A percentile compares a stretch with the other conserved stretches of the same genome.
phyloP scores from a whole-genome alignment of 1,140 invertebrate genomes.

The Dufourea novaeangliae region DNA sequence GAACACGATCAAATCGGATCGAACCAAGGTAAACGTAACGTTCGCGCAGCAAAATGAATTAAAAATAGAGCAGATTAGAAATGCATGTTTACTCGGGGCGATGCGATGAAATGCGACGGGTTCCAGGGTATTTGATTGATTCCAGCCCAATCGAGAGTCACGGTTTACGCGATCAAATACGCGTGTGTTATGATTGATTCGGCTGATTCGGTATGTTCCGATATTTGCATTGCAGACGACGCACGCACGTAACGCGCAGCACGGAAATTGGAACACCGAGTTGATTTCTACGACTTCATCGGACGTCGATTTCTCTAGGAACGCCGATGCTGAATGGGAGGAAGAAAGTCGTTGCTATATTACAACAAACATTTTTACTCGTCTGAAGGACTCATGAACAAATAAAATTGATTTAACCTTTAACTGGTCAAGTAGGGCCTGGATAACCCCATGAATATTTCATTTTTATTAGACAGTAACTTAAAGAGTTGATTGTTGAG shows the following conservation, averaged over 20 bases:
- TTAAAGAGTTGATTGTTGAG: too few relatives aligned
- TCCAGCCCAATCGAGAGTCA: too few relatives aligned
- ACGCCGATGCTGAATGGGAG: too few relatives aligned
- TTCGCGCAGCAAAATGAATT: background rate
- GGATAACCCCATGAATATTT: too few relatives aligned
- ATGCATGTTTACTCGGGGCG: background rate
- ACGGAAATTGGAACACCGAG: conserved; percentile 16
- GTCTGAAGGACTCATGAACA: background rate
- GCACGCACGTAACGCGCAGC: background rate
- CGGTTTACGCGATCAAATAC: background rate
- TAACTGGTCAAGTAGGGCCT: too few relatives aligned
- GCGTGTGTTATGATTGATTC: conserved; percentile 8
- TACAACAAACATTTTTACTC: background rate
- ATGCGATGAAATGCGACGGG: background rate
- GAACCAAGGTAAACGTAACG: background rate
- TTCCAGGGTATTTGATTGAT: background rate
- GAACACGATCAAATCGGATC: background rate
- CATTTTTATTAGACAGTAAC: too few relatives aligned
- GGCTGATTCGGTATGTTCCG: background rate
- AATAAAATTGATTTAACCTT: too few relatives aligned
- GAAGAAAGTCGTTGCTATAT: conserved; percentile 15
- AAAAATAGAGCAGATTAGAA: background rate
- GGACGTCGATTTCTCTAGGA: conserved; percentile 27
- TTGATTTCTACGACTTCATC: conserved; percentile 28
- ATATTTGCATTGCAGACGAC: conserved; percentile 35